Base-by-base conservation (phyloP, 2,113 vertebrate genomes). In the Heloderma charlesbogerti region DNA sequence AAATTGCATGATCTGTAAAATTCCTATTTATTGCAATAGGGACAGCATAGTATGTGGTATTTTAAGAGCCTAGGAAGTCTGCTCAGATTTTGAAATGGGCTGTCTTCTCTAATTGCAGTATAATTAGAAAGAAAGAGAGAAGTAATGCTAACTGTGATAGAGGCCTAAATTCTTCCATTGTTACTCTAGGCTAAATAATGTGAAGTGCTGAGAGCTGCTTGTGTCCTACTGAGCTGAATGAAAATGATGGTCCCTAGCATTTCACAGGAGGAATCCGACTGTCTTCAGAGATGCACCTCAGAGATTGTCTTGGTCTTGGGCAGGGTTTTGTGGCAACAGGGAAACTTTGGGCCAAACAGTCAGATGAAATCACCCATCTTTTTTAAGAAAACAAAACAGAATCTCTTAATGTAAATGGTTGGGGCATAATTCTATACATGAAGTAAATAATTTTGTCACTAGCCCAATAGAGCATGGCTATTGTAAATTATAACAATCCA, bases 161-260 rank as follows among this genome's bases (percentile, higher is more conserved):
- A 88, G 71, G 43, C 69, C 51, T 93, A 84, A 89, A 91, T 86
- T 82, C 84, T 94, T 89, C 60, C 20, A 60, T 88, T 86, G 51
- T 3, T 57, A 83, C 18, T 71, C 45, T 88, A 86, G 48, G 60
- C 57, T 48, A 92, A 94, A 77, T n/a, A 79, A 89, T 0, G 34
- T 29, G 63, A 89, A 67, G 40, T 80, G 16, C 1, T 94, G 86
- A 89, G 91, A 0, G 3, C 34, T 6, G 63, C 3, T 84, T 2
- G 27, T 31, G 82, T 95, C 92, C 90, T 7, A 84, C 91, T 90
- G 45, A 91, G 51, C 78, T 43, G 16, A 20, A 71, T 85, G 18
- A 43, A 60, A 84, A 86, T 88, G 31, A 79, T 91, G 0, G 69
- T 82, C 80, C 29, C 48, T 48, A 63, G 77, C 84, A 91, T 63